Conservation (phyloP, 1,140 invertebrate species). For the Brachionus rotundiformis region DNA sequence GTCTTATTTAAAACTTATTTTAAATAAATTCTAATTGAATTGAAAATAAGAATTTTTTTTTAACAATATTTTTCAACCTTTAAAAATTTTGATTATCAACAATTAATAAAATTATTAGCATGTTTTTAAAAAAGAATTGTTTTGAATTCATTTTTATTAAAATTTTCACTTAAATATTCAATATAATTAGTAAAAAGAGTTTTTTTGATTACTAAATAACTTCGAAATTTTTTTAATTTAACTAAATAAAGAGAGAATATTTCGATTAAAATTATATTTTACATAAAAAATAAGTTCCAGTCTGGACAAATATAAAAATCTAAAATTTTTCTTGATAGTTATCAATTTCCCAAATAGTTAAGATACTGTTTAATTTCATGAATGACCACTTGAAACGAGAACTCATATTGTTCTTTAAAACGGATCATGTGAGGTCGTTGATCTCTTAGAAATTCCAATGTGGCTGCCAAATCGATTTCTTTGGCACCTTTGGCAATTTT, state of each 20-base stretch:
- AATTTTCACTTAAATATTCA: no score
- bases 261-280: constrained; percentile 6
- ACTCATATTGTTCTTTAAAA: constrained; percentile 60
- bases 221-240: background rate
- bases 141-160: no score
- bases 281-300: background rate
- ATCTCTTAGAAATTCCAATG: constrained; percentile 94
- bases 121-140: no score
- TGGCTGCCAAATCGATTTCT: constrained; percentile 97
- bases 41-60: no score
- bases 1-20: no score
- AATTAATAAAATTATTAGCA: no score
- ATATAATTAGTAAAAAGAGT: no score
- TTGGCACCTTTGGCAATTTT: constrained; percentile 95
- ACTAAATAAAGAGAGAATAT: background rate
- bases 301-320: background rate
- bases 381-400: constrained; percentile 7
- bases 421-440: constrained; percentile 83
- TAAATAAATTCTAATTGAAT: no score
- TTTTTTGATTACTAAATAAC: no score
- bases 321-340: background rate
- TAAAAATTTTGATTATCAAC: no score
- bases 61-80: no score
- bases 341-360: constrained; percentile 27
- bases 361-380: constrained; percentile 24